Evolutionary conservation across 2,113 vertebrate species (phyloP).

Genomic region (Apteryx mantelli): DNA sequence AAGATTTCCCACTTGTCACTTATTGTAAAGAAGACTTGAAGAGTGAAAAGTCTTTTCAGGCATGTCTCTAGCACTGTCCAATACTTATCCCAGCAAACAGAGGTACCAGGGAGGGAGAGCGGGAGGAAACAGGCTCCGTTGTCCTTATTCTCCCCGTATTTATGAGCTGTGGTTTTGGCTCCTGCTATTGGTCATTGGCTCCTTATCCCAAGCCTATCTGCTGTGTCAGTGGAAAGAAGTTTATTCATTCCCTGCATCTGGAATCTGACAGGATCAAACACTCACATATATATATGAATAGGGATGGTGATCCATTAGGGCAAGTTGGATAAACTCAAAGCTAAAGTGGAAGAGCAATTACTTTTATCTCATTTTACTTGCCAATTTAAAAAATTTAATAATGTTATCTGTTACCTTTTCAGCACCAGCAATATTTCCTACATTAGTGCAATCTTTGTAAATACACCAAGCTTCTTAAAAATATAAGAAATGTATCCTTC

Average conservation of each 20-base stretch:
- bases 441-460: slow-evolving; percentile 7
- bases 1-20: not conserved
- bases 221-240: not conserved
- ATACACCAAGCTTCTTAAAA: not conserved
- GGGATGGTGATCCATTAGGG: not conserved
- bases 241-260: not conserved
- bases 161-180: not conserved
- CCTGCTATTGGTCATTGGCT: not conserved
- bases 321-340: not conserved
- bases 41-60: not conserved
- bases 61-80: not conserved
- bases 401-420: not conserved
- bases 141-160: not conserved
- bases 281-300: not conserved
- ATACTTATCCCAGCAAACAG: not conserved
- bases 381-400: not conserved
- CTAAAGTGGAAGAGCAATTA: not conserved
- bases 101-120: not conserved
- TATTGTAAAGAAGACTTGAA: not conserved
- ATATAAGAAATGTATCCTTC: not conserved
- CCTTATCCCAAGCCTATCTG: not conserved
- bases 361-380: not conserved
- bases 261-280: not conserved
- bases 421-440: not conserved
- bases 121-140: not conserved